Base-by-base conservation (phyloP, 1,140 invertebrate genomes). In the Rhagoletis zephyria region DNA sequence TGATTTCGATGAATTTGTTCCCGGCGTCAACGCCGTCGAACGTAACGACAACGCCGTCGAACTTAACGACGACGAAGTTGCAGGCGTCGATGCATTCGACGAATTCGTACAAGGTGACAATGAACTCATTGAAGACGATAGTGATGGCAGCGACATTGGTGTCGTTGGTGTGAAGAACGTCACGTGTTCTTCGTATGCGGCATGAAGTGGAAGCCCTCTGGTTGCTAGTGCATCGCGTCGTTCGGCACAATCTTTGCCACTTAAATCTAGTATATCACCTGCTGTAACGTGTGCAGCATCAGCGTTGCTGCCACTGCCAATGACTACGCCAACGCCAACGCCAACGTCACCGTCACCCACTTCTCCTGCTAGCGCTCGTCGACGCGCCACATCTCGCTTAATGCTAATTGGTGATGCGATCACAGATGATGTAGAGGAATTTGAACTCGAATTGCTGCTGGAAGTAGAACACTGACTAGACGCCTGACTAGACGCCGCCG, bases 361-460 rank as follows among this genome's bases (percentile, higher is more conserved):
- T 70, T n/a, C 56, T 19, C 77, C 60, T 16, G 16, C 45, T 42
- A 56, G n/a, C 19, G n/a, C 16, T n/a, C 51, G 74, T 30, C 74
- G 74, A 56, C 85, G 59, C 59, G 19, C 81, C 51, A 85, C 6
- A 48, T 74, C 67, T 74, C 51, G 74, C 45, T 81, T 56, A 56
- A 81, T 19, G 42, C 19, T 81, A 81, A 87, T 51, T n/a, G 88
- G 88, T 70, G 88, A 65, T 56, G 88, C 86, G 65, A 87, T 88
- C 87, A 87, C 87, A 81, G 88, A 87, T 12, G 87, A 88, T 87
- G 67, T 87, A 64, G 48, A 85, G 30, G 87, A 85, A 63, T 89
- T 89, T 48, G 74, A 81, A 85, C 87, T 89, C 61, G 85, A 87
- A 56, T 42, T 59, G 19, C 56, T 85, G 51, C 51, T 56, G 2